Evolutionary conservation across 2,888 invertebrate genomes (phyloP).

Genomic region (Mylabris sibirica): DNA sequence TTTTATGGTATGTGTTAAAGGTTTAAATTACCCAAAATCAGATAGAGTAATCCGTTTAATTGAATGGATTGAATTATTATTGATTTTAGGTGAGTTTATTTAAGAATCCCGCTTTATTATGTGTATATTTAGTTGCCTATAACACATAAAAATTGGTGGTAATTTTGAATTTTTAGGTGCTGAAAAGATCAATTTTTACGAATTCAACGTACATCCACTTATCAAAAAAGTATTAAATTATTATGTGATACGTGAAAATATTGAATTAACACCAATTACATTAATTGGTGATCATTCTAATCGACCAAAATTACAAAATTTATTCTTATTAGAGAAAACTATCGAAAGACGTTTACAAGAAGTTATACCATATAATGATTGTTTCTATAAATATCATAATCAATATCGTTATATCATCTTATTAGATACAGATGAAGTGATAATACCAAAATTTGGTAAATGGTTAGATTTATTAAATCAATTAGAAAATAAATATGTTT

Average conservation of each 20-base stretch:
- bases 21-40: conserved; percentile 89
- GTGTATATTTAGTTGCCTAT: conserved; percentile 62
- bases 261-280: conserved; percentile 64
- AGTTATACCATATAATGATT: conserved; percentile 92
- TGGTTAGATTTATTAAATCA: conserved; percentile 75
- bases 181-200: conserved; percentile 86
- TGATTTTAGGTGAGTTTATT: conserved; percentile 83
- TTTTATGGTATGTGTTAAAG: conserved; percentile 93
- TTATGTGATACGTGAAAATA: conserved; percentile 49
- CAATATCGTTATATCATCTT: conserved; percentile 84
- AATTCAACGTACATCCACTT: conserved; percentile 85
- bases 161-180: conserved; percentile 69
- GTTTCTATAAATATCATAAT: conserved; percentile 86
- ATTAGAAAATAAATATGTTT: conserved; percentile 64
- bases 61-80: conserved; percentile 93
- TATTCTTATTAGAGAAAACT: conserved; percentile 83
- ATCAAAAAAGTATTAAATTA: conserved; percentile 75
- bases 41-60: conserved; percentile 88
- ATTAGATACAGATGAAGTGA: conserved; percentile 65
- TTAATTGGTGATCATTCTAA: conserved; percentile 88
- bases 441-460: conserved; percentile 47
- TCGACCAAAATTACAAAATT: conserved; percentile 79
- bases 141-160: neutral
- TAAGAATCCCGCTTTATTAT: conserved; percentile 67
- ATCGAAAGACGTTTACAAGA: conserved; percentile 91